Conservation (phyloP, 1,140 invertebrate species). For the Triops longicaudatus region DNA sequence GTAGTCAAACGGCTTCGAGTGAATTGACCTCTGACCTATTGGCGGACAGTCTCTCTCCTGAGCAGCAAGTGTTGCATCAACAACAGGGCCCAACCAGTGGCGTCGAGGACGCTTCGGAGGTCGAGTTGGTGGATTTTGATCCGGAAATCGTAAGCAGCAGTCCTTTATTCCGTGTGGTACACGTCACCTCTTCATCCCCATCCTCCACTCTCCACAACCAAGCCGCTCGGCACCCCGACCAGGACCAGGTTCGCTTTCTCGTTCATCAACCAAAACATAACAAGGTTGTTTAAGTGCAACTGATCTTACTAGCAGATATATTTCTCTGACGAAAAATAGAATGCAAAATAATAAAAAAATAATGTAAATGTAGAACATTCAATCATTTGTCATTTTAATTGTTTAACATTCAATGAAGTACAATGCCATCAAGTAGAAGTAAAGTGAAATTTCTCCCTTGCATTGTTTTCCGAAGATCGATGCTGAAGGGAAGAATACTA, state of each 20-base stretch:
- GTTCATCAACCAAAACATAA: background rate
- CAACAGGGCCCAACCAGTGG: background rate
- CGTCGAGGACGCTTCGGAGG: background rate
- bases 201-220: background rate
- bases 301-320: no score
- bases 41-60: background rate
- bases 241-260: background rate
- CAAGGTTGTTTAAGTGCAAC: background rate
- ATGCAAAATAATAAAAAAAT: no score
- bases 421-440: no score
- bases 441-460: no score
- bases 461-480: no score
- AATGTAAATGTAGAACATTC: no score
- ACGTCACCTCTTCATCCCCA: background rate
- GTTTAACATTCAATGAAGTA: no score
- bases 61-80: background rate
- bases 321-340: no score
- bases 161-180: conserved; percentile 3
- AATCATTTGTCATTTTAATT: no score
- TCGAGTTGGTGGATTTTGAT: background rate
- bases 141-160: background rate
- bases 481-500: no score
- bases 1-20: background rate
- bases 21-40: background rate
- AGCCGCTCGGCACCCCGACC: background rate